Evolutionary conservation across 2,113 vertebrate genomes (phyloP).

Genomic region (Pongo abelii): DNA sequence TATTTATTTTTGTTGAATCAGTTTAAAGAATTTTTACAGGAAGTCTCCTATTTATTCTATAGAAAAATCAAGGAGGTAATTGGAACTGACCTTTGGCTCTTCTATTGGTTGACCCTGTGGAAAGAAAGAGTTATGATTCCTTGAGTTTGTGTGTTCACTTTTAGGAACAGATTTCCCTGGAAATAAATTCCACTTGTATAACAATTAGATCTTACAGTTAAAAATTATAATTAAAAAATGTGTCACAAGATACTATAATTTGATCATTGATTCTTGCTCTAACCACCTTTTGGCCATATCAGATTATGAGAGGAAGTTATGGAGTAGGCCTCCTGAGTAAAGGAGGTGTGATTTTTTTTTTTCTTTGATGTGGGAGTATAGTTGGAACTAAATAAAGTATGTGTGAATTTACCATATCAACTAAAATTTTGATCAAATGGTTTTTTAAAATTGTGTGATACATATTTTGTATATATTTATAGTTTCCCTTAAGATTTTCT

Average conservation of each 20-base stretch:
- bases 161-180: not conserved
- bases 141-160: not conserved
- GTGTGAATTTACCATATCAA: not conserved
- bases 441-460: not conserved
- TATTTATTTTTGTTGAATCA: conserved; percentile 22
- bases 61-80: not conserved
- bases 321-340: not conserved
- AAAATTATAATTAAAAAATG: not conserved
- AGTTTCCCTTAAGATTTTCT: not conserved
- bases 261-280: not conserved
- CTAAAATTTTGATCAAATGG: conserved; percentile 19
- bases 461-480: not conserved
- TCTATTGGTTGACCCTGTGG: not conserved
- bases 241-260: not conserved
- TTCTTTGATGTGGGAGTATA: not conserved
- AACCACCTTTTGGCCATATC: not conserved
- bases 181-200: conserved; percentile 15
- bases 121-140: not conserved
- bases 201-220: not conserved
- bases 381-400: not conserved
- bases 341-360: not conserved
- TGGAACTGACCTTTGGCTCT: conserved; percentile 6
- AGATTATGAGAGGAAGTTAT: not conserved
- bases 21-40: not conserved
- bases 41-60: not conserved